phyloP scores from a whole-genome alignment of 1,140 invertebrate genomes.

The Penaeus indicus region DNA sequence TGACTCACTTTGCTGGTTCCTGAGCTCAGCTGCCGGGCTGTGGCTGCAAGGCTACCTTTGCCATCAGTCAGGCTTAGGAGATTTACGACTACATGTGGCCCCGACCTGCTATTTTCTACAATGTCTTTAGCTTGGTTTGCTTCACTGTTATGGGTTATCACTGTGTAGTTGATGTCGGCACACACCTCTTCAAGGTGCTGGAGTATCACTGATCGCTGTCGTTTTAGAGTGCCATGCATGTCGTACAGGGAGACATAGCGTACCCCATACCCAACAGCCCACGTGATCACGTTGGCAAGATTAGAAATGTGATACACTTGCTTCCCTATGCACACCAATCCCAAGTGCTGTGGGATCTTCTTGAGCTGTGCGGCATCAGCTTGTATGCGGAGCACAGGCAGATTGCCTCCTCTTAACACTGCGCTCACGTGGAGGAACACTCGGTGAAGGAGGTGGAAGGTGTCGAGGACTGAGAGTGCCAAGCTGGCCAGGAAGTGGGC shows the following conservation, averaged over 20 bases:
- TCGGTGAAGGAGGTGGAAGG: slow-evolving; percentile 17
- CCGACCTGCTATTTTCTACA: neutral
- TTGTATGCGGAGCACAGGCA: slow-evolving; percentile 14
- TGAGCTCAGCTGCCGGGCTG: neutral
- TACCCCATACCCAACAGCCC: slow-evolving; percentile 31
- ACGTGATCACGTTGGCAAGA: slow-evolving; percentile 3
- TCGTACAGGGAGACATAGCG: slow-evolving; percentile 20
- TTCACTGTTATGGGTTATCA: neutral
- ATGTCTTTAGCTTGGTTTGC: neutral
- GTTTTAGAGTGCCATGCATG: slow-evolving; percentile 1
- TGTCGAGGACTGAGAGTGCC: slow-evolving; percentile 43
- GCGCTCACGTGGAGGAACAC: neutral
- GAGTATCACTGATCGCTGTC: neutral
- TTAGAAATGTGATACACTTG: slow-evolving; percentile 2
- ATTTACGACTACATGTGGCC: neutral
- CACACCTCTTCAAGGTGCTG: neutral
- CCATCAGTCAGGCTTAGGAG: slow-evolving; percentile 21
- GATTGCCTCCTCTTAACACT: neutral
- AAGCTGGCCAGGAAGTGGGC: slow-evolving; percentile 57
- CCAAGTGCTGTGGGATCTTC: slow-evolving; percentile 26
- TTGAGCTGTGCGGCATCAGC: slow-evolving; percentile 34
- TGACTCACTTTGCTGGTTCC: neutral
- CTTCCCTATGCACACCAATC: slow-evolving; percentile 9
- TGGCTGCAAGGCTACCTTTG: neutral
- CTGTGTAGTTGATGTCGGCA: neutral